Evolutionary conservation across 2,797 vertebrate genomes (phyloP).

Genomic region (Poecilia gillii): DNA sequence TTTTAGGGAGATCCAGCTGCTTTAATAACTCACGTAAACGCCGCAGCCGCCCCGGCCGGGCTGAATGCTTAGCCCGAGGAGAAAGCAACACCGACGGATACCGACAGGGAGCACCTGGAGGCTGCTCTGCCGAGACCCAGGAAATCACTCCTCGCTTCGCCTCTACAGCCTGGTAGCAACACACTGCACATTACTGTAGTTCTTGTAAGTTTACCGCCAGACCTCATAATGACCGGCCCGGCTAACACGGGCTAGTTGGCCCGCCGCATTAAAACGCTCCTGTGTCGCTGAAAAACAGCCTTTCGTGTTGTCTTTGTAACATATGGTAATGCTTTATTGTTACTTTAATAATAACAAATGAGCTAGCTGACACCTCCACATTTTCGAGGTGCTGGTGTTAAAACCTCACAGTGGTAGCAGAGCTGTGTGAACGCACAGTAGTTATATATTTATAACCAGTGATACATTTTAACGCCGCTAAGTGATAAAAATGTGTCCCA

Average conservation of each 20-base stretch:
- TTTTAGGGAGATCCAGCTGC: constrained; percentile 51
- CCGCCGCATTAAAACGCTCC: constrained; percentile 31
- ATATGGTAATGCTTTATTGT: neutral
- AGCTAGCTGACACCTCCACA: constrained; percentile 50
- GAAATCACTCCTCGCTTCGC: constrained; percentile 55
- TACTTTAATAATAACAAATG: constrained; percentile 32
- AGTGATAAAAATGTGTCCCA: neutral
- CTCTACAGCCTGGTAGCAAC: constrained; percentile 59
- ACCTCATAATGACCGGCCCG: constrained; percentile 57
- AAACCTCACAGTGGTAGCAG: constrained; percentile 22
- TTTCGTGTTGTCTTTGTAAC: neutral
- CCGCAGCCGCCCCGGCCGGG: constrained; percentile 43
- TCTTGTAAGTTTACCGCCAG: constrained; percentile 76
- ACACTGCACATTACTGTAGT: constrained; percentile 66
- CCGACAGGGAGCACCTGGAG: constrained; percentile 32
- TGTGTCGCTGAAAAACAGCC: constrained; percentile 4
- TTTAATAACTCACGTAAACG: constrained; percentile 36
- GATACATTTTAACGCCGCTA: neutral
- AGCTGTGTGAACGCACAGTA: neutral
- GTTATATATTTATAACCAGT: neutral
- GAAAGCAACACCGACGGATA: constrained; percentile 30
- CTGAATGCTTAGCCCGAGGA: constrained; percentile 48
- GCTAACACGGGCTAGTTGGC: constrained; percentile 71
- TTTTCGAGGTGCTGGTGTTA: constrained; percentile 28
- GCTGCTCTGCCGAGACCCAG: constrained; percentile 46